Percentiles rank a stretch among this genome's conserved stretches.
Evolutionary conservation across 2,888 invertebrate species (phyloP).

Genomic region (Tetranychus truncatus): DNA sequence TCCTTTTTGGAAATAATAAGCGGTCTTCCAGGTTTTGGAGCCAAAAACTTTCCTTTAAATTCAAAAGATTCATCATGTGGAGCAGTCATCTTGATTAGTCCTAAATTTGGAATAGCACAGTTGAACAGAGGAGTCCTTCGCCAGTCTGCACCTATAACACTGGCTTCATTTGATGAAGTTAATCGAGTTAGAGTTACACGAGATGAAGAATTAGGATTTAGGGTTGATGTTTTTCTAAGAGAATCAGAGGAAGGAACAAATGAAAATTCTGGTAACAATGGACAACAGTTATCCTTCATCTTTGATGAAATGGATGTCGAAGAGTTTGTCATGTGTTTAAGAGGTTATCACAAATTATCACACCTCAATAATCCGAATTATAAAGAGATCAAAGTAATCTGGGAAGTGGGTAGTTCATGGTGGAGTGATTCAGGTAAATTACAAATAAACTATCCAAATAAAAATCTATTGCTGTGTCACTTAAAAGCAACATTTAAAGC

Average conservation of each 20-base stretch:
- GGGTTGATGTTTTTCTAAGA: background rate
- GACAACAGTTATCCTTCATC: background rate
- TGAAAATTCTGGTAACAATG: background rate
- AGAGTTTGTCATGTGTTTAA: constrained; percentile 8
- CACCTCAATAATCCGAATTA: background rate
- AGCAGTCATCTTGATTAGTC: constrained; percentile 5
- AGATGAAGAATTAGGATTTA: constrained; percentile 6
- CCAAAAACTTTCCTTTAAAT: background rate
- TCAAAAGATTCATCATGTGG: constrained; percentile 4
- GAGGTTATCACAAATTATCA: background rate
- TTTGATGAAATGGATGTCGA: constrained; percentile 8
- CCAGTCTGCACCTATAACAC: background rate
- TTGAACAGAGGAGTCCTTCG: background rate
- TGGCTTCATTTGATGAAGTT: constrained; percentile 10
- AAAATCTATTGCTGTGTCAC: background rate
- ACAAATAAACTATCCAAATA: background rate
- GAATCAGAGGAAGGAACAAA: background rate
- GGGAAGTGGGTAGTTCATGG: constrained; percentile 1
- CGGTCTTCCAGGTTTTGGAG: constrained; percentile 6
- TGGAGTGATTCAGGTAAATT: constrained; percentile 7
- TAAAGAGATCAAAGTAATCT: constrained; percentile 3
- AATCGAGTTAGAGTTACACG: background rate
- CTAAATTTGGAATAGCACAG: constrained; percentile 8
- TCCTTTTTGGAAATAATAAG: constrained; percentile 7
- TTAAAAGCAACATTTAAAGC: background rate